Percentiles rank a stretch among this genome's conserved stretches.
Conservation (phyloP, 2,113 vertebrate species). For the Rhadina sibilatrix region DNA sequence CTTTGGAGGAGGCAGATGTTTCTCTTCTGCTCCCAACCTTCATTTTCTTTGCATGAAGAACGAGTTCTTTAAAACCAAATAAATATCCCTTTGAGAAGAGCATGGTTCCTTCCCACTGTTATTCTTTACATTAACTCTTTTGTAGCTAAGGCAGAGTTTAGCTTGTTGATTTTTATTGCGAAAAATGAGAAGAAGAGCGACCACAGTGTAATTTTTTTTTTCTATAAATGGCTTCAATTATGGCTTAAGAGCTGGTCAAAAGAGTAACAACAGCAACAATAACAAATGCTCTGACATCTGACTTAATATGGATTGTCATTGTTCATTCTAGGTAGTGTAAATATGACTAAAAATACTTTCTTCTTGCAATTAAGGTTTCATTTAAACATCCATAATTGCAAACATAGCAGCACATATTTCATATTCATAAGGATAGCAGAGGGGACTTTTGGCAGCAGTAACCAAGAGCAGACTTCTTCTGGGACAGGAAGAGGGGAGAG, state of each 20-base stretch:
- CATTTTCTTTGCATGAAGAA: constrained; percentile 70
- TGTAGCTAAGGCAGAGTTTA: background rate
- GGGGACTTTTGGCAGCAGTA: background rate
- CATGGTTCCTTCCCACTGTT: constrained; percentile 20
- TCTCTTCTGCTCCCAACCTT: constrained; percentile 75
- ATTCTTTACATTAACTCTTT: constrained; percentile 52
- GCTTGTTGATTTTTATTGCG: background rate
- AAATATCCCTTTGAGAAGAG: constrained; percentile 65
- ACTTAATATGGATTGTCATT: background rate
- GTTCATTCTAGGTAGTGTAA: constrained; percentile 1
- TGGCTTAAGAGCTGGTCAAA: background rate
- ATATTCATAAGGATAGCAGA: background rate
- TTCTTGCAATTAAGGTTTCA: constrained; percentile 9
- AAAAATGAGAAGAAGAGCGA: background rate
- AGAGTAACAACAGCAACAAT: background rate
- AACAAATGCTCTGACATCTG: background rate
- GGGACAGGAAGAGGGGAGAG: background rate
- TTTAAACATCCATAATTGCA: constrained; percentile 19
- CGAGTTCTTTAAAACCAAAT: constrained; percentile 70
- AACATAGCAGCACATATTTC: constrained; percentile 18
- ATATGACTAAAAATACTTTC: constrained; percentile 8
- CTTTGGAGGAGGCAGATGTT: constrained; percentile 73
- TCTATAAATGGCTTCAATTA: background rate
- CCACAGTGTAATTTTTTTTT: background rate
- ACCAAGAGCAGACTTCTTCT: background rate